A percentile compares a stretch with the other conserved stretches of the same genome.
Conservation (phyloP, 2,888 invertebrate species). For the Trichogramma dendrolimi region DNA sequence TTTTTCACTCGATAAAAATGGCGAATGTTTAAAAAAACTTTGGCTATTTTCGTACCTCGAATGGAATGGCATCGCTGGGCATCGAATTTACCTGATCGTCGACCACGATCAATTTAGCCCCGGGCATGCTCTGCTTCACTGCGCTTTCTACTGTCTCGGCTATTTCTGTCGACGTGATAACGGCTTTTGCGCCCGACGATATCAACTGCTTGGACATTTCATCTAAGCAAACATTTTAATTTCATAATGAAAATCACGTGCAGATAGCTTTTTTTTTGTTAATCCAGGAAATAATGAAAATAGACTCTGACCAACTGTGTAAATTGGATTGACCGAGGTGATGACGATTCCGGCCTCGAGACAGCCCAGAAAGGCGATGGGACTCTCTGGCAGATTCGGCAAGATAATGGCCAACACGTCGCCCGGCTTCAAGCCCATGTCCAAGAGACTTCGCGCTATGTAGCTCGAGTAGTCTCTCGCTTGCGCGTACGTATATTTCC, state of each 20-base stretch:
- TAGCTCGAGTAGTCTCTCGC: conserved; percentile 64
- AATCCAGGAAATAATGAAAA: background rate
- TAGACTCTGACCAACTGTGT: conserved; percentile 55
- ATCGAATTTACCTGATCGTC: conserved; percentile 47
- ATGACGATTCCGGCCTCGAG: conserved; percentile 67
- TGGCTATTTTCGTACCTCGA: conserved; percentile 49
- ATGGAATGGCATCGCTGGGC: conserved; percentile 60
- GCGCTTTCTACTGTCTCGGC: conserved; percentile 55
- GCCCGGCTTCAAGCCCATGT: conserved; percentile 62
- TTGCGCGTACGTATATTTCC: conserved; percentile 69
- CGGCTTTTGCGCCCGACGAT: conserved; percentile 61
- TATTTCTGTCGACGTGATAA: conserved; percentile 60
- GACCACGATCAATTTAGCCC: conserved; percentile 41
- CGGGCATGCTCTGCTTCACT: conserved; percentile 25
- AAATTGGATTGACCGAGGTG: conserved; percentile 72
- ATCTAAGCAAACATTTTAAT: conserved; percentile 54
- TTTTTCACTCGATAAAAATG: background rate
- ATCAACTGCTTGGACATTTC: conserved; percentile 66
- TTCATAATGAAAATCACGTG: background rate
- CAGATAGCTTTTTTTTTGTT: background rate
- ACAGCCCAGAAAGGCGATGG: conserved; percentile 63
- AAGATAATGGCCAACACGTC: conserved; percentile 69
- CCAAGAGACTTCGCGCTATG: conserved; percentile 63
- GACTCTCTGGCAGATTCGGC: conserved; percentile 74
- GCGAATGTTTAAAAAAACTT: conserved; percentile 5